Percentiles rank a stretch among this genome's conserved stretches.
Evolutionary conservation across 2,888 invertebrate genomes (phyloP).

Genomic region (Chymomyza fuscimana): DNA sequence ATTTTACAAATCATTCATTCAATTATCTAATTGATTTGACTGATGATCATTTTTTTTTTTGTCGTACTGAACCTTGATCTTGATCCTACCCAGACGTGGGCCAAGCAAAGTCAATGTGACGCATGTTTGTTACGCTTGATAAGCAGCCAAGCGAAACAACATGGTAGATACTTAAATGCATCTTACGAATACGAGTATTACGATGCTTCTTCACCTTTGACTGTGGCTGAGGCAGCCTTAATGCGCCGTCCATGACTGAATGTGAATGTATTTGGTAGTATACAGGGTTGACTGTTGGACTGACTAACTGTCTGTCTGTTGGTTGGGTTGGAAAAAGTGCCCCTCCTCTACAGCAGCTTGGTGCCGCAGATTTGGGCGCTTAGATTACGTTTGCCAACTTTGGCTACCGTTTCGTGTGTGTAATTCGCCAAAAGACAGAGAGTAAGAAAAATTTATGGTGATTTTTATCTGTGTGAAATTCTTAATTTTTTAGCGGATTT

Average conservation of each 20-base stretch:
- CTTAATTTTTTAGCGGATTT: conserved; percentile 49
- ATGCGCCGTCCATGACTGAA: conserved; percentile 61
- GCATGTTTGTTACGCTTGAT: conserved; percentile 70
- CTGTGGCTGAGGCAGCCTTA: conserved; percentile 30
- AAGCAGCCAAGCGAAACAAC: conserved; percentile 29
- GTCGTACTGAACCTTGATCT: conserved; percentile 61
- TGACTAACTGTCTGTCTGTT: neutral
- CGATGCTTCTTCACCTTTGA: conserved; percentile 34
- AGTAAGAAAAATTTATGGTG: conserved; percentile 41
- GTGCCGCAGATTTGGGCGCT: conserved; percentile 38
- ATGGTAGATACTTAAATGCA: conserved; percentile 13
- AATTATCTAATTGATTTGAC: conserved; percentile 75
- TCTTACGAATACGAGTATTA: conserved; percentile 17
- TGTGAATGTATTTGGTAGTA: conserved; percentile 50
- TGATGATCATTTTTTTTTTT: conserved; percentile 64
- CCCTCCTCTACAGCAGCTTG: neutral
- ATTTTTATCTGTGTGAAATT: conserved; percentile 55
- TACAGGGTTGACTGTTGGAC: conserved; percentile 3
- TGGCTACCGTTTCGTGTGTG: conserved; percentile 1
- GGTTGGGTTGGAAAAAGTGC: neutral
- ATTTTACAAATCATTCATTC: conserved; percentile 74
- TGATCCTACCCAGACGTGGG: conserved; percentile 26
- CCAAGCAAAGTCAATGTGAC: conserved; percentile 60
- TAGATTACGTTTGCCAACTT: conserved; percentile 33
- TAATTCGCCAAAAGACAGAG: conserved; percentile 24